These are phyloP conservation scores for Tinea pellionella DNA, from an alignment of 2,888 invertebrate species.

Conservation along the genomic window DNA sequence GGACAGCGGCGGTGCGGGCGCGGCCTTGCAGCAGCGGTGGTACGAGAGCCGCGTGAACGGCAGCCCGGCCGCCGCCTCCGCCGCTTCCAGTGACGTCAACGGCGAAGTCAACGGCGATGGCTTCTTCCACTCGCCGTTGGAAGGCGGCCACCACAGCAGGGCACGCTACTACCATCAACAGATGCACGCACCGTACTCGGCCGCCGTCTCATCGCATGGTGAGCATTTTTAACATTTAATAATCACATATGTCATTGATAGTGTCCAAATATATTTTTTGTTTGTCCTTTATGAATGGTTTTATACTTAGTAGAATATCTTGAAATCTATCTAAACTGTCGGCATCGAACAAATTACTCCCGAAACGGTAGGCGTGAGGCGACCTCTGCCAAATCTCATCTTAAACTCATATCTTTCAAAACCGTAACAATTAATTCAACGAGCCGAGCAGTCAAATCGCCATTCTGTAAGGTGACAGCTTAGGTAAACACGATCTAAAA, in stretches of 20 bases:
- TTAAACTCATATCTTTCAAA: constrained; percentile 46
- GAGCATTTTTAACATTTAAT: constrained; percentile 25
- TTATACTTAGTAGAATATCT: too few relatives aligned
- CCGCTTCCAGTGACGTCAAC: constrained; percentile 52
- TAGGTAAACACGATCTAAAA: constrained; percentile 68
- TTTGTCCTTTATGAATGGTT: too few relatives aligned
- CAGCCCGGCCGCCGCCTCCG: constrained; percentile 60
- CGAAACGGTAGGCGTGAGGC: constrained; percentile 43
- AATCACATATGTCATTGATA: neutral
- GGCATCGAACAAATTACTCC: constrained; percentile 46
- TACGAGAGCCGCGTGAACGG: constrained; percentile 67
- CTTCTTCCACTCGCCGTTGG: constrained; percentile 68
- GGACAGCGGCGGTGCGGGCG: constrained; percentile 53
- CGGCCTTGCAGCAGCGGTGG: constrained; percentile 66
- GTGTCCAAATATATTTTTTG: too few relatives aligned
- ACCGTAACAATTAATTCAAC: constrained; percentile 62
- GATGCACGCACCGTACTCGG: constrained; percentile 67
- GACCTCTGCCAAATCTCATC: constrained; percentile 42
- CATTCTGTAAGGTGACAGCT: constrained; percentile 66
- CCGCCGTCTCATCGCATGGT: constrained; percentile 67
- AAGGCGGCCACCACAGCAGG: constrained; percentile 65
- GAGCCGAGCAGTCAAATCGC: constrained; percentile 60
- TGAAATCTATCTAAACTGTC: constrained; percentile 31
- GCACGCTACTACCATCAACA: constrained; percentile 70
- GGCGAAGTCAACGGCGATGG: constrained; percentile 63